These are phyloP conservation scores for Tyria jacobaeae DNA, from an alignment of 2,888 invertebrate species.

Conservation along the genomic window DNA sequence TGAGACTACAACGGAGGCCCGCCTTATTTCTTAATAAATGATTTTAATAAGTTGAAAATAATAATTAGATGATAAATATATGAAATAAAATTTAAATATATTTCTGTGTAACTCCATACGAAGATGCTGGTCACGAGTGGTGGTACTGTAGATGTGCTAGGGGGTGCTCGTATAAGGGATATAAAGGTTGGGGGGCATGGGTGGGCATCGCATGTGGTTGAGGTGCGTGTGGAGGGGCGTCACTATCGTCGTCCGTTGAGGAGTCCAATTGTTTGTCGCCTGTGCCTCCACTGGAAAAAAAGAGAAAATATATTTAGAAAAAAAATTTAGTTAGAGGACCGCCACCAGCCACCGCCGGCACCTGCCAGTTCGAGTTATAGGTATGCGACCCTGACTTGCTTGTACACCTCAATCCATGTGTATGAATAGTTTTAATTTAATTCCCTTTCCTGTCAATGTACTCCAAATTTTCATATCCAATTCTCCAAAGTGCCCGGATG, in stretches of 20 bases:
- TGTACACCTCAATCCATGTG: too few relatives aligned
- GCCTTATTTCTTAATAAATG: too few relatives aligned
- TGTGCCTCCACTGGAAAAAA: slow-evolving; percentile 68
- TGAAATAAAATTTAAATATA: background rate
- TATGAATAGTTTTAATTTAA: too few relatives aligned
- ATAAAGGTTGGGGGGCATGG: slow-evolving; percentile 70
- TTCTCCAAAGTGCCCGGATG: too few relatives aligned
- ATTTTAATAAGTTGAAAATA: background rate
- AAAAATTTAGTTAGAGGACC: too few relatives aligned
- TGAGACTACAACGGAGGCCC: too few relatives aligned
- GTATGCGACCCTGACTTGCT: too few relatives aligned
- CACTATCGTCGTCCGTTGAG: slow-evolving; percentile 80
- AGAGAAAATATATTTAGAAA: slow-evolving; percentile 14
- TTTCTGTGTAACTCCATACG: background rate
- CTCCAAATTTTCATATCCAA: too few relatives aligned
- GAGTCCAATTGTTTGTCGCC: slow-evolving; percentile 82
- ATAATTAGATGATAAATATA: background rate
- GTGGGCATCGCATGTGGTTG: slow-evolving; percentile 56
- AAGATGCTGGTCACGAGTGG: slow-evolving; percentile 70
- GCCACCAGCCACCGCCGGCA: too few relatives aligned
- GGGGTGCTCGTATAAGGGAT: slow-evolving; percentile 79
- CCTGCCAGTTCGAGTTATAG: too few relatives aligned
- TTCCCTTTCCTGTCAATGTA: too few relatives aligned
- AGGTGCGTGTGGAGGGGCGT: slow-evolving; percentile 64
- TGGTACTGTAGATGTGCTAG: slow-evolving; percentile 80